Conservation (phyloP, 2,797 vertebrate genomes). For the Centropyge bicolor region DNA sequence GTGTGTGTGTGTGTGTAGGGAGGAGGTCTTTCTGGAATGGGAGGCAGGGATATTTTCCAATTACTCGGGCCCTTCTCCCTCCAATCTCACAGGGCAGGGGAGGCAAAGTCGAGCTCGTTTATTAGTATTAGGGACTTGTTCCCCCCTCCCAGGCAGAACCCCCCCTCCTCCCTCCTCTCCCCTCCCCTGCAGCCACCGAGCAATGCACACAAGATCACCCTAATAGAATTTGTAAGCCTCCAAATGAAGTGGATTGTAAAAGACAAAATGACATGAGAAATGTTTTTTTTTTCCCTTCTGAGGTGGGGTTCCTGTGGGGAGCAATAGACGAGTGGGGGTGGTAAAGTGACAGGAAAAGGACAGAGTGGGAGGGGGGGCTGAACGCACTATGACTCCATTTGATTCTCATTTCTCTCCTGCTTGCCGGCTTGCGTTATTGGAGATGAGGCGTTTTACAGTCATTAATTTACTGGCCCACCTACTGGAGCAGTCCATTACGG, state of each 20-base stretch:
- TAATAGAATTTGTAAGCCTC: slow-evolving; percentile 75
- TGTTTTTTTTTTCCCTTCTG: slow-evolving; percentile 18
- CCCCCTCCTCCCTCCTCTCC: no score
- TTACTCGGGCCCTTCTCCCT: slow-evolving; percentile 76
- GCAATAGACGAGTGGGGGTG: slow-evolving; percentile 17
- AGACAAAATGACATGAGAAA: slow-evolving; percentile 62
- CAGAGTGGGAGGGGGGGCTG: slow-evolving; percentile 26
- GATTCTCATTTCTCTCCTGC: slow-evolving; percentile 54
- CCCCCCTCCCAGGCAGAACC: slow-evolving; percentile 18
- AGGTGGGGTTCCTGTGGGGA: slow-evolving; percentile 20
- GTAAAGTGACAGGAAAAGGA: slow-evolving; percentile 40
- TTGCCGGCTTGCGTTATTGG: slow-evolving; percentile 72
- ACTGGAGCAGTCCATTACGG: slow-evolving; percentile 63
- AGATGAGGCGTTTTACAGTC: slow-evolving; percentile 73
- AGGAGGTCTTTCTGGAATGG: slow-evolving; percentile 56
- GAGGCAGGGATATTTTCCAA: slow-evolving; percentile 84
- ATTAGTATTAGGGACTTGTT: slow-evolving; percentile 79
- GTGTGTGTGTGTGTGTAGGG: background rate
- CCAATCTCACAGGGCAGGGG: slow-evolving; percentile 73
- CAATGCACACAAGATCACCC: slow-evolving; percentile 56
- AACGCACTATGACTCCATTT: slow-evolving; percentile 54
- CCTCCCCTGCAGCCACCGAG: slow-evolving; percentile 53
- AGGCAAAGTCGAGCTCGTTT: slow-evolving; percentile 78
- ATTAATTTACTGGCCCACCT: slow-evolving; percentile 71
- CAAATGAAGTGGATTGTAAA: slow-evolving; percentile 74